Evolutionary conservation across 2,888 invertebrate species (phyloP), one percentile per base, ranked within the genome.

Genomic region (Cataglyphis altisquamis): DNA sequence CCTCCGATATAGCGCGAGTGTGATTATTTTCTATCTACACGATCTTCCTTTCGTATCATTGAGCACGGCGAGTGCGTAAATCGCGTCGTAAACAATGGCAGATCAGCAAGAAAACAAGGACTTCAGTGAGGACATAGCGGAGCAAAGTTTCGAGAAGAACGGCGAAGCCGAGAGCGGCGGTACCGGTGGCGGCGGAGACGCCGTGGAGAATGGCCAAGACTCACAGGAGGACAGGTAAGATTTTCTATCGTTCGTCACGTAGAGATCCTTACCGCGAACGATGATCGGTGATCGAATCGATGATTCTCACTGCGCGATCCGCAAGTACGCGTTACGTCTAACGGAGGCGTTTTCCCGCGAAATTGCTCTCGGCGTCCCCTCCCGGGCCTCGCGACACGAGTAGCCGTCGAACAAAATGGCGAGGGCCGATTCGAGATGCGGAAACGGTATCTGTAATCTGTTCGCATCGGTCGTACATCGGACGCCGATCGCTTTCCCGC

Each of bases 191-290:
- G 77, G 77, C 91, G 97, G 96, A 94, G 96, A 96, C 93, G 96
- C 96, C 92, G 96, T 96, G 92, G 97, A 97, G 94, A 96, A 97
- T 95, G 97, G 97, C 88, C 93, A 93, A 89, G 94, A 94, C 60
- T 91, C 92, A 57, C 93, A 94, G 87, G 94, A 94, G 85, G 94
- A 93, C 91, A 94, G 94, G 94, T 94, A 94, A 92, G 25, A 73
- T 66, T 45, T 32, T 32, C 63, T 84, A 84, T 83, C 39, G 67
- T 75, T 64, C 15, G 1, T 25, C 6, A 12, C 12, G n/a, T 3
- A 1, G n/a, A n/a, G 6, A 1, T 10, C 15, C 12, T 8, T 41
- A 32, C 8, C 9, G 9, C 1, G 12, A 6, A 4, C 12, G 1
- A 21, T 0, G 10, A n/a, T 15, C 57, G 41, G 41, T 32, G 60